Evolutionary conservation across 2,113 vertebrate species (phyloP), one percentile per base, ranked within the genome.

Genomic region (Enhydra lutris): DNA sequence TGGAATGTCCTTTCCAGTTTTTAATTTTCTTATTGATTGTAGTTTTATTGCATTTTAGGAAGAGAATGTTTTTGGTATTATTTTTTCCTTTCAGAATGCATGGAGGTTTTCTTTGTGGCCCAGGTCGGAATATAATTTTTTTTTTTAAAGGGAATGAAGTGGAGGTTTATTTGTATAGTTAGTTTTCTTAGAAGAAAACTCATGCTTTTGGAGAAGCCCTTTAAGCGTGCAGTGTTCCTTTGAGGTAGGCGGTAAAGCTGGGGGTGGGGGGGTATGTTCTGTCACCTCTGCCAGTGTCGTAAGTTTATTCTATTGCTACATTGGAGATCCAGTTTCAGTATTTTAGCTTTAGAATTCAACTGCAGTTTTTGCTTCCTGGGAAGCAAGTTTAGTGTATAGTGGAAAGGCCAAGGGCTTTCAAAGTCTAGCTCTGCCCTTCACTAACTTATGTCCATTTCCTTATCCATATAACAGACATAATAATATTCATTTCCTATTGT

Each of bases 81-180:
- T 69, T 94, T 97, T 59, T 91, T 94, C 34, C 26, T 86, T 74
- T 86, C 84, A 71, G 31, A 87, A 78, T 89, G 42, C 50, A 26
- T 39, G 74, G 63, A 69, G 36, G 1, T 42, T 89, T 92, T 36
- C 14, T 81, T 69, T 86, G 3, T 84, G 78, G 50, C 36, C 15
- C 36, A 67, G 6, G 23, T 80, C 93, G 36, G n/a, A 73, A 71
- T 79, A 67, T 50, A 59, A 76, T 74, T 76, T 3, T 23, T 59
- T 52, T 57, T 57, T 57, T 61, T 4, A 45, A 45, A 80, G 91
- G 67, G 87, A 92, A n/a, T 69, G 39, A 89, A 76, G 61, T 31
- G 67, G 21, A 69, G 52, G 23, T 67, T 78, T 65, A 86, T 67
- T 81, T 14, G 90, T 42, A 71, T 14, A 50, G 31, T 39, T 59